A percentile compares a stretch with the other conserved stretches of the same genome.
Conservation (phyloP, 2,888 invertebrate species). For the Rhingia campestris region DNA sequence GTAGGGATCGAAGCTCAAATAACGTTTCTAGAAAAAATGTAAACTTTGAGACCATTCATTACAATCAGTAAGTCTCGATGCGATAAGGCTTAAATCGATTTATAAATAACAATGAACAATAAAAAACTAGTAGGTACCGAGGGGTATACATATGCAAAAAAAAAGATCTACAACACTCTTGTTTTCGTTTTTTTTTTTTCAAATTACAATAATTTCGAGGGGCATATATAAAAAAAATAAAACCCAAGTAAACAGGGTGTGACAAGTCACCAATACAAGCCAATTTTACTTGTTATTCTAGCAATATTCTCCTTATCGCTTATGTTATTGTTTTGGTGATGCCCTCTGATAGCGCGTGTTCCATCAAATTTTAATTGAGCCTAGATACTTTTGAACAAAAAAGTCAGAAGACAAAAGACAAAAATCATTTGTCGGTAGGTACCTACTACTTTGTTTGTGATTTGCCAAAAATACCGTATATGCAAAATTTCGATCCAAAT, state of each 20-base stretch:
- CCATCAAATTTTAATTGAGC: slow-evolving; percentile 13
- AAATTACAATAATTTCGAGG: slow-evolving; percentile 13
- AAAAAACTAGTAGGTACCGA: slow-evolving; percentile 1
- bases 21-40: slow-evolving; percentile 19
- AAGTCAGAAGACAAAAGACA: background rate
- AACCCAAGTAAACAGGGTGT: slow-evolving; percentile 34
- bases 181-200: background rate
- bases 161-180: background rate
- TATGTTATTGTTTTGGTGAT: slow-evolving; percentile 59
- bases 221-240: background rate
- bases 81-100: slow-evolving; percentile 46
- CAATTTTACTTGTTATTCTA: background rate
- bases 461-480: slow-evolving; percentile 3
- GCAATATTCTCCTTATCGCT: slow-evolving; percentile 26
- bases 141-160: background rate
- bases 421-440: background rate
- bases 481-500: slow-evolving; percentile 4
- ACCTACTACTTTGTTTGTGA: slow-evolving; percentile 8
- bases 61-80: slow-evolving; percentile 47
- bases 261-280: background rate
- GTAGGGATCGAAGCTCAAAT: slow-evolving; percentile 48
- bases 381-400: background rate
- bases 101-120: slow-evolving; percentile 17
- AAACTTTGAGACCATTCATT: slow-evolving; percentile 63
- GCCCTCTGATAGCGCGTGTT: slow-evolving; percentile 3